These are phyloP conservation scores for Leucosticte australis DNA, from an alignment of 2,113 vertebrate species.

Conservation along the genomic window DNA sequence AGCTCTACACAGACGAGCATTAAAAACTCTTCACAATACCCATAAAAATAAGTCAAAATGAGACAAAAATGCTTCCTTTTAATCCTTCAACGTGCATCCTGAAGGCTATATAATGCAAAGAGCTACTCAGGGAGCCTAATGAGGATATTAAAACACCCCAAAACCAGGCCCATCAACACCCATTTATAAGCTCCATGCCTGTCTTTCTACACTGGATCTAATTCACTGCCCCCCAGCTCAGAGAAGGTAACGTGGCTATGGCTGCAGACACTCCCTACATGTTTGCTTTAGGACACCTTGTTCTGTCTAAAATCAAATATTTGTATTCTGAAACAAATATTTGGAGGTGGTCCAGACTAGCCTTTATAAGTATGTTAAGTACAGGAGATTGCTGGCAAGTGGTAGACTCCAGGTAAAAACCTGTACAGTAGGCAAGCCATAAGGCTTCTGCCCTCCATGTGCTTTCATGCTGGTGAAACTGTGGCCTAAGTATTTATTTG, in stretches of 20 bases:
- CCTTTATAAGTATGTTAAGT: not conserved
- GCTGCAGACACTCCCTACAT: not conserved
- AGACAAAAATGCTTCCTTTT: not conserved
- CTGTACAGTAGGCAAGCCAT: not conserved
- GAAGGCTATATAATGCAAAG: not conserved
- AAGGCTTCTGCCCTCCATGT: not conserved
- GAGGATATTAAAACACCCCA: not conserved
- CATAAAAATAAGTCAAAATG: not conserved
- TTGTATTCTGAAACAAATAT: conserved; percentile 57
- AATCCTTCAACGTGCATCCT: not conserved
- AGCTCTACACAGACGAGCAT: not conserved
- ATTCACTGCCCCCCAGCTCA: not conserved
- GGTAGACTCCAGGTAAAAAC: not conserved
- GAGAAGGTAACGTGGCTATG: not conserved
- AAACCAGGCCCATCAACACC: not conserved
- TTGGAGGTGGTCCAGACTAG: conserved; percentile 4
- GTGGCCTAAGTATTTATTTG: not conserved
- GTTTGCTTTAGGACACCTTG: conserved; percentile 50
- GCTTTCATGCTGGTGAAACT: not conserved
- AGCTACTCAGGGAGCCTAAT: not conserved
- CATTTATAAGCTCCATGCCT: not conserved
- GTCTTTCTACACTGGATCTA: not conserved
- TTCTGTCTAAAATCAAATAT: conserved; percentile 56
- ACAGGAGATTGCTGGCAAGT: not conserved
- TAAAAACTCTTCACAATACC: not conserved